Base-by-base conservation (phyloP, 2,888 invertebrate species). In the Biston stratarius region DNA sequence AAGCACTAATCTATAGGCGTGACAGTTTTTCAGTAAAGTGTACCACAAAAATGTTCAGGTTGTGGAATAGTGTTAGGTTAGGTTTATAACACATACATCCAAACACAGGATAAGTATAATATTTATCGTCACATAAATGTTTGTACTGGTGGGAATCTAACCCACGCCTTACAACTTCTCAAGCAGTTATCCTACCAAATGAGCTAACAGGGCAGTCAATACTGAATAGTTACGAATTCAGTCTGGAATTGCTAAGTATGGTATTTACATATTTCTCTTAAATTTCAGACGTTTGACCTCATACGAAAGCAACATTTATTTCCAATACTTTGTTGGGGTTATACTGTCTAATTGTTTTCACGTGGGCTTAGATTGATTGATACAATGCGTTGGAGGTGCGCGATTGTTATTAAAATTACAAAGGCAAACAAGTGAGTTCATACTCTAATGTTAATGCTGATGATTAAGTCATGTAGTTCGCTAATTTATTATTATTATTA, bases 391-490 rank as follows among this genome's bases (percentile, higher is more conserved):
- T 12, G 34, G 11, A 34, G 49, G 34, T n/a, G 33, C 11, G 33
- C 34, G n/a, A 51, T 51, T 51, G 51, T 51, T 49, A 49, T 49
- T 14, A 3, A n/a, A 51, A 48, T 24, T 48, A 48, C 48, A 6
- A 48, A 5, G 33, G n/a, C 11, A 51, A 51, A 51, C 34, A 34
- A n/a, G 34, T 51, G 51, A 34, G 45, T 45, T 14, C n/a, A 45
- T 45, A 14, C 14, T 14, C 45, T 45, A 45, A 45, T 45, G 45
- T 45, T 0, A 45, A n/a, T 7, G n/a, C 12, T 47, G 15, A 6
- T 47, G 15, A 9, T 10, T 47, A 15, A 24, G 24, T 24, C 10
- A 47, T 47, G 7, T 12, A n/a, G 7, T 45, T 14, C 8, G 14
- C 7, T 45, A n/a, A 45, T 45, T 45, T 14, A 45, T 45, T 45